These are phyloP conservation scores for Heliopora coerulea DNA, from an alignment of 92 coral and sea anemone species.

Conservation along the genomic window DNA sequence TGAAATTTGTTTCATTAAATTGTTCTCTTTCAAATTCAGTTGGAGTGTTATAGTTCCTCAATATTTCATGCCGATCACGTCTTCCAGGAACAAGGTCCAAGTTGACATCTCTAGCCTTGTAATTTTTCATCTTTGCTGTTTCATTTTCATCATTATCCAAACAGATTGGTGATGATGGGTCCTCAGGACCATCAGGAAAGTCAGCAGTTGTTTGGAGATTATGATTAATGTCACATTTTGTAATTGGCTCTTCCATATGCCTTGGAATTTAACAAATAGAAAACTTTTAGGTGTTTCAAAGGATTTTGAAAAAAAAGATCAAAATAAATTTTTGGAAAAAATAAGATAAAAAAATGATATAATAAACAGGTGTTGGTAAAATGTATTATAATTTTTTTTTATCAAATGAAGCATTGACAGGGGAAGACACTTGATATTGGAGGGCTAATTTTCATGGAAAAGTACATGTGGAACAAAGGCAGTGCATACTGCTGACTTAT, in stretches of 20 bases:
- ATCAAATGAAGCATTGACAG: too few species aligned
- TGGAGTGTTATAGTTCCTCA: constrained; percentile 54
- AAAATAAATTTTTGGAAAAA: too few species aligned
- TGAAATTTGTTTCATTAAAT: constrained; percentile 58
- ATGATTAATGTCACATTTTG: constrained; percentile 24
- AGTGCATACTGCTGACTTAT: too few species aligned
- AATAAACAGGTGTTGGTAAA: too few species aligned
- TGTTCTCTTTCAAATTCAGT: constrained; percentile 67
- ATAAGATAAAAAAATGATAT: too few species aligned
- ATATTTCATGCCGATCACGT: background rate
- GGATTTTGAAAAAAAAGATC: background rate
- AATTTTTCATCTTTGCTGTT: background rate
- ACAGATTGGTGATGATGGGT: background rate
- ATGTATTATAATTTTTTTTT: too few species aligned
- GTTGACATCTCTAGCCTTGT: background rate
- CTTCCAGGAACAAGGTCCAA: background rate
- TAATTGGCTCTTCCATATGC: constrained; percentile 20
- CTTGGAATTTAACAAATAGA: background rate
- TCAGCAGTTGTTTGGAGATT: background rate
- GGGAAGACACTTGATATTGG: too few species aligned
- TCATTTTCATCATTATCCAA: constrained; percentile 10
- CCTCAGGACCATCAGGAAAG: constrained; percentile 8
- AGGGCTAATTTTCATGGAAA: too few species aligned
- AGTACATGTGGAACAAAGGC: too few species aligned
- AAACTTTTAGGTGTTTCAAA: background rate